Conservation (phyloP, 2,888 invertebrate genomes). For the Criorhina ranunculi region DNA sequence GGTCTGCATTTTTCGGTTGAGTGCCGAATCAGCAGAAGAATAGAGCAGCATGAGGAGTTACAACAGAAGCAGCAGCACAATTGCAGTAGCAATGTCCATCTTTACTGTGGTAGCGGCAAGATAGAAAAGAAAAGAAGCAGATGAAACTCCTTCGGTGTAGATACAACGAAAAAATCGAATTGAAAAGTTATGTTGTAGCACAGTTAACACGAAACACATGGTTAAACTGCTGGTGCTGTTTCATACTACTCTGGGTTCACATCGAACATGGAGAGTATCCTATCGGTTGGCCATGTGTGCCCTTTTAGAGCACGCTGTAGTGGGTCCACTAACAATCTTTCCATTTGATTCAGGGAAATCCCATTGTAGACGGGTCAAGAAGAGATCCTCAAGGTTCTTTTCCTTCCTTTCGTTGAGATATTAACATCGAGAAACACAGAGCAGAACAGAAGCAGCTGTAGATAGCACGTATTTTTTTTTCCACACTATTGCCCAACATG, state of each 20-base stretch:
- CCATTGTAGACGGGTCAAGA: conserved; percentile 49
- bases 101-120: conserved; percentile 3
- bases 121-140: conserved; percentile 21
- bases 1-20: conserved; percentile 66
- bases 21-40: conserved; percentile 54
- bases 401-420: conserved; percentile 1
- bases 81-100: conserved; percentile 65
- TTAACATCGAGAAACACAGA: conserved; percentile 23
- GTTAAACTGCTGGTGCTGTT: conserved; percentile 28
- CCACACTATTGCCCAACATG: conserved; percentile 24
- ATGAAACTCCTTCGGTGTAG: conserved; percentile 40
- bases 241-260: conserved; percentile 29
- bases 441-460: conserved; percentile 65
- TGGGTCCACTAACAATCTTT: conserved; percentile 28
- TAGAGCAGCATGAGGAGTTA: conserved; percentile 37
- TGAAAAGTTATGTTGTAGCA: conserved; percentile 74
- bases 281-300: conserved; percentile 27
- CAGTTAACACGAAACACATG: conserved; percentile 71
- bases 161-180: conserved; percentile 57
- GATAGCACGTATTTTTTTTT: conserved; percentile 43
- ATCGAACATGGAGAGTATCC: conserved; percentile 25
- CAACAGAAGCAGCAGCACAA: conserved; percentile 52
- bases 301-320: conserved; percentile 27
- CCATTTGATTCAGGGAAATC: conserved; percentile 43
- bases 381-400: conserved; percentile 23